A percentile compares a stretch with the other conserved stretches of the same genome.
Conservation (phyloP, 2,113 vertebrate species). For the Brienomyrus brachyistius region DNA sequence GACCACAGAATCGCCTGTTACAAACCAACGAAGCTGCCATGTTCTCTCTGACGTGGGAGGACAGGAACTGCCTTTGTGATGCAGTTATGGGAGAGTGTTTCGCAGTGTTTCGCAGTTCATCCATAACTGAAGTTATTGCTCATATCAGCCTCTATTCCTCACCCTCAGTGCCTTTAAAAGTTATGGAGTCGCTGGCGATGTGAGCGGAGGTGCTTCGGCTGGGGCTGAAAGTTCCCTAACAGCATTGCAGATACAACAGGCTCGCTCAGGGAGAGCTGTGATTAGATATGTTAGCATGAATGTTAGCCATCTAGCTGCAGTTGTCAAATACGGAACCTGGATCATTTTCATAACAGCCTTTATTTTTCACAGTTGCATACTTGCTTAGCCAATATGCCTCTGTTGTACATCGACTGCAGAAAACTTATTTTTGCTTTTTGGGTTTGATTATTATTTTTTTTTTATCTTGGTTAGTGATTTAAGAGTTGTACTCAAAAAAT, state of each 20-base stretch:
- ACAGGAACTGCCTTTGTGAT: background rate
- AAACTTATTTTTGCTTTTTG: background rate
- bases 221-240: background rate
- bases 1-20: background rate
- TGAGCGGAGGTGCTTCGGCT: background rate
- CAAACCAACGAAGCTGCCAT: background rate
- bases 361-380: background rate
- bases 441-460: background rate
- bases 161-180: background rate
- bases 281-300: background rate
- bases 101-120: background rate
- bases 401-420: background rate
- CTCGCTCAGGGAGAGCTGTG: background rate
- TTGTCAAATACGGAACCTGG: background rate
- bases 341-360: background rate
- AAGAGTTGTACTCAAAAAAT: background rate
- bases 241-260: background rate
- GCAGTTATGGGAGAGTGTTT: background rate
- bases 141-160: background rate
- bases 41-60: background rate
- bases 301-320: background rate
- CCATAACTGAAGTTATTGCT: background rate
- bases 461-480: background rate
- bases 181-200: background rate
- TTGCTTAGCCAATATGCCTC: background rate